These are phyloP conservation scores for Notospermus geniculatus DNA, from an alignment of 1,140 invertebrate genomes.

Conservation along the genomic window DNA sequence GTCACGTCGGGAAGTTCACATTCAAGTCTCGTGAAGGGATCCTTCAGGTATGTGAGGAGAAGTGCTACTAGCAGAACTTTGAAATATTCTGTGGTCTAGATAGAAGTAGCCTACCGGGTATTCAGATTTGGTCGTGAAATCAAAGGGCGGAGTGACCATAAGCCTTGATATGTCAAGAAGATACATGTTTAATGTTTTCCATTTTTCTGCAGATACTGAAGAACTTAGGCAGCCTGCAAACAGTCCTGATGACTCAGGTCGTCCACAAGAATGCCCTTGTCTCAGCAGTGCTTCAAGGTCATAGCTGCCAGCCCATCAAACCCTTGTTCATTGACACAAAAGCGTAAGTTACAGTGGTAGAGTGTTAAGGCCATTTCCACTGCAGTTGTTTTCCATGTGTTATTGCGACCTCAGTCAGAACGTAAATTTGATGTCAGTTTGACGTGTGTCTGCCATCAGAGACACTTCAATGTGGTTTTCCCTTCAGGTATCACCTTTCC, in stretches of 20 bases:
- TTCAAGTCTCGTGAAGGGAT: constrained; percentile 46
- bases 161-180: too few relatives aligned
- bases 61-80: too few relatives aligned
- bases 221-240: constrained; percentile 48
- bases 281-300: constrained; percentile 44
- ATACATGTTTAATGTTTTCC: not conserved
- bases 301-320: constrained; percentile 40
- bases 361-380: too few relatives aligned
- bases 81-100: too few relatives aligned
- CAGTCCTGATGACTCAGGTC: constrained; percentile 48
- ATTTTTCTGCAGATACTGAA: constrained; percentile 36
- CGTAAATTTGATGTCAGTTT: too few relatives aligned
- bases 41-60: constrained; percentile 42
- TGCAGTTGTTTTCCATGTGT: too few relatives aligned
- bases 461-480: not conserved
- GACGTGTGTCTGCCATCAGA: too few relatives aligned
- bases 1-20: constrained; percentile 49
- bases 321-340: constrained; percentile 1
- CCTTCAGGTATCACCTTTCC: not conserved
- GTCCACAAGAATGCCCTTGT: constrained; percentile 51
- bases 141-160: too few relatives aligned
- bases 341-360: too few relatives aligned
- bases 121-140: not conserved
- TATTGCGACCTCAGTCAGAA: too few relatives aligned
- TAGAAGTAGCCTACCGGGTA: too few relatives aligned